Evolutionary conservation across 2,113 vertebrate species (phyloP).

Genomic region (Ceyx melanurus): DNA sequence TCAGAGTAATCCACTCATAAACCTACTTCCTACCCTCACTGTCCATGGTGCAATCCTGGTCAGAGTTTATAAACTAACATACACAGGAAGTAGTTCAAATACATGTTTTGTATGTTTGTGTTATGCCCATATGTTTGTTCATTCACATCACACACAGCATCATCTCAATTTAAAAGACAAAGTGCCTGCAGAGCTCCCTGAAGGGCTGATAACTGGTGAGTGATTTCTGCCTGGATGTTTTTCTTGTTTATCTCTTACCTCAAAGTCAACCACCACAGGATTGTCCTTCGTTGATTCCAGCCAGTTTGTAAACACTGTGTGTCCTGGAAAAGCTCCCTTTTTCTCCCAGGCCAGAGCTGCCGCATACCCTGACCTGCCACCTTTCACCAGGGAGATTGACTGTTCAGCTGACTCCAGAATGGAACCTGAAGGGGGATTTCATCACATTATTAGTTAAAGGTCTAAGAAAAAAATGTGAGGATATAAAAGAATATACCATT

Average conservation of each 20-base stretch:
- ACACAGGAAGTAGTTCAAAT: background rate
- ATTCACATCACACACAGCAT: background rate
- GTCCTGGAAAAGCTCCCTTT: slow-evolving; percentile 69
- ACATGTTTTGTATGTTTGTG: background rate
- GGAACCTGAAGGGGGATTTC: slow-evolving; percentile 78
- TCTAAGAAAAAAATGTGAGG: background rate
- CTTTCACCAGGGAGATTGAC: slow-evolving; percentile 83
- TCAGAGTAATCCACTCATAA: rapidly evolving
- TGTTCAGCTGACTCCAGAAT: slow-evolving; percentile 83
- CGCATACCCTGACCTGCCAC: slow-evolving; percentile 81
- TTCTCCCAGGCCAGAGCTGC: slow-evolving; percentile 86
- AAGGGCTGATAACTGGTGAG: background rate
- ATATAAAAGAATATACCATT: background rate
- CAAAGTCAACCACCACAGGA: slow-evolving; percentile 81
- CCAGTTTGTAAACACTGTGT: slow-evolving; percentile 80
- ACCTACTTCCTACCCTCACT: background rate
- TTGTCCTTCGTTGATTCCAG: slow-evolving; percentile 86
- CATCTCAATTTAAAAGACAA: background rate
- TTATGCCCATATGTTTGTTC: background rate
- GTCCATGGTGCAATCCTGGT: rapidly evolving
- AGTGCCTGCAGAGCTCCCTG: background rate
- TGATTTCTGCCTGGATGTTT: background rate
- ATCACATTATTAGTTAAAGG: background rate
- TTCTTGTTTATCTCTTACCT: slow-evolving; percentile 73
- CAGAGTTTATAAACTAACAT: background rate